Percentiles rank a stretch among this genome's conserved stretches.
These are phyloP conservation scores for Bombus cullumanus DNA, from an alignment of 1,140 invertebrate genomes.

Conservation along the genomic window DNA sequence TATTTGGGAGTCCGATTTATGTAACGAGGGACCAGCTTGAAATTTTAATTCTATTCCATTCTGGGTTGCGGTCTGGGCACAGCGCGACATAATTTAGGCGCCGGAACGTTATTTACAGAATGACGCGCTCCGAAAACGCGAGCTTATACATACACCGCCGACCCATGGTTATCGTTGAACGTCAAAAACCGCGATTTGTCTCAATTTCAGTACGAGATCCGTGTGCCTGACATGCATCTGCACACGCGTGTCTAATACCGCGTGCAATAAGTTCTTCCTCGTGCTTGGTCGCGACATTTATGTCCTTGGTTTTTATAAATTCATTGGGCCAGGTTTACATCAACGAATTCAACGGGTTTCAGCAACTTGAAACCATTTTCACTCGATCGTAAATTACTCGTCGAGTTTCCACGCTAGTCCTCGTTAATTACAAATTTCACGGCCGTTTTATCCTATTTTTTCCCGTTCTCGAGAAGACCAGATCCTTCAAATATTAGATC, in stretches of 20 bases:
- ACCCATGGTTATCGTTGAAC: background rate
- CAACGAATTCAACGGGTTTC: too few species aligned
- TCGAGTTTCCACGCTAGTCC: too few species aligned
- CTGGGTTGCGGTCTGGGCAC: background rate
- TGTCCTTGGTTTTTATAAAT: background rate
- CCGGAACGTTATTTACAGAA: conserved; percentile 9
- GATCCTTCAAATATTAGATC: too few species aligned
- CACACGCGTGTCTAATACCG: conserved; percentile 2
- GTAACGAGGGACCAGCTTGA: conserved; percentile 21
- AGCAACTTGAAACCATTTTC: too few species aligned
- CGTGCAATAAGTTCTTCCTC: background rate
- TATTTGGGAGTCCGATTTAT: conserved; percentile 25
- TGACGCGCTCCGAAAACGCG: background rate
- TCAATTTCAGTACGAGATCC: conserved; percentile 1
- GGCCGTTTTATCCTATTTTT: too few species aligned
- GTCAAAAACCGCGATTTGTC: conserved; percentile 31
- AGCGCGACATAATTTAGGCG: conserved; percentile 11
- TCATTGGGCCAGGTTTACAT: too few species aligned
- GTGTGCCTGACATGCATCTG: background rate
- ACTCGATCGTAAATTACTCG: too few species aligned
- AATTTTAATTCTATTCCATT: conserved; percentile 19
- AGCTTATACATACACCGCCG: background rate
- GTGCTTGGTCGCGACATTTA: background rate
- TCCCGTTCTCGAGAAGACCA: too few species aligned
- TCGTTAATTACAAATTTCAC: too few species aligned